Conservation (phyloP, 2,113 vertebrate genomes). For the Erpornis zantholeuca region DNA sequence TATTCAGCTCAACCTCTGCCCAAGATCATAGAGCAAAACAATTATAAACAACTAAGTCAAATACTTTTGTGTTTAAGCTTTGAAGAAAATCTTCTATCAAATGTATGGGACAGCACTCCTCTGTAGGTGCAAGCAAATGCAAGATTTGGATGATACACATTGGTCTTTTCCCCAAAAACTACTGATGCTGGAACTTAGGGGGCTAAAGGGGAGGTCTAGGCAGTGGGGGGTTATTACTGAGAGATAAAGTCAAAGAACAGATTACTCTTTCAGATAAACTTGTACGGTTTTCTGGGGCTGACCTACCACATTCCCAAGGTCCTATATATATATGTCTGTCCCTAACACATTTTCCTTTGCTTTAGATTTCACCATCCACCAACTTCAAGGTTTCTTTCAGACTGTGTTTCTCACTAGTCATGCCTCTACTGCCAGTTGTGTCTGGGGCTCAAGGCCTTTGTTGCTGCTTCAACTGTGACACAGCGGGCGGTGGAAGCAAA, state of each 20-base stretch:
- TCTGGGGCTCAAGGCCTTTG: not conserved
- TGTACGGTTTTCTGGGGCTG: not conserved
- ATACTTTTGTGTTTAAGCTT: not conserved
- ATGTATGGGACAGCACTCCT: not conserved
- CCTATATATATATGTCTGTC: not conserved
- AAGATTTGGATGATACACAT: not conserved
- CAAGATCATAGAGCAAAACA: not conserved
- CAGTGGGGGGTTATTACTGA: not conserved
- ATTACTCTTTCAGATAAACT: not conserved
- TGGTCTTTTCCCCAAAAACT: not conserved
- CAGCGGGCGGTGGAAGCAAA: not conserved
- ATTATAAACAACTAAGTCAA: not conserved
- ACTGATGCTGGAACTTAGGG: not conserved
- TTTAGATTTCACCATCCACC: not conserved
- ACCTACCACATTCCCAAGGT: not conserved
- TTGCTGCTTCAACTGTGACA: not conserved
- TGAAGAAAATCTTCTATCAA: not conserved
- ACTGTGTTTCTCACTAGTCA: not conserved
- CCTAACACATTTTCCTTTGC: not conserved
- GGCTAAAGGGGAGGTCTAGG: not conserved
- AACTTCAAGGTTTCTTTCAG: not conserved
- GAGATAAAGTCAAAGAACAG: not conserved
- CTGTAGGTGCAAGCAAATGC: not conserved
- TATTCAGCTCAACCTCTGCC: not conserved
- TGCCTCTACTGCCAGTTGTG: not conserved